These are phyloP conservation scores for Stictonetta naevosa DNA, from an alignment of 2,113 vertebrate genomes.

Conservation along the genomic window DNA sequence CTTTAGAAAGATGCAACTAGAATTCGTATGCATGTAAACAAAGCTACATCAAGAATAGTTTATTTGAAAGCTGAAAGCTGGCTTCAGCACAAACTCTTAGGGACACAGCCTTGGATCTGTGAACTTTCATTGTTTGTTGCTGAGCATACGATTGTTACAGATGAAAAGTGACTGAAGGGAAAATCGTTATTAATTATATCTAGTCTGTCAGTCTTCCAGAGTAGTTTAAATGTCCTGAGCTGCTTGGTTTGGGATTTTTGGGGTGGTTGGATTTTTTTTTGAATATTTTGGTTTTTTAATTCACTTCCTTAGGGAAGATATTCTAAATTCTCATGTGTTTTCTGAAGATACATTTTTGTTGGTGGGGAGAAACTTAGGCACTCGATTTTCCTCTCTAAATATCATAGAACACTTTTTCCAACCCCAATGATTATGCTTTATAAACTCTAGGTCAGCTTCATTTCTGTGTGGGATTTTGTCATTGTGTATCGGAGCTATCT, in stretches of 20 bases:
- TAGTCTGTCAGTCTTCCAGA: neutral
- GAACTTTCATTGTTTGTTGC: neutral
- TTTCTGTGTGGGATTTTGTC: neutral
- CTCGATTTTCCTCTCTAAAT: neutral
- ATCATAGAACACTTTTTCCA: neutral
- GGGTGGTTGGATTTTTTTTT: neutral
- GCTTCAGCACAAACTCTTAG: neutral
- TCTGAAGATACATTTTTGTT: neutral
- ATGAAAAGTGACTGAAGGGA: neutral
- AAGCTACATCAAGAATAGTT: neutral
- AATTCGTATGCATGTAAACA: neutral
- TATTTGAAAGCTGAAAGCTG: neutral
- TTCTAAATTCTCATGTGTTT: neutral
- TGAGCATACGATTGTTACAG: neutral
- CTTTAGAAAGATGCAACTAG: neutral
- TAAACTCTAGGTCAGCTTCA: neutral
- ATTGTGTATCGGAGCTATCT: accelerated
- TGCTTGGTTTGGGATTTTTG: neutral
- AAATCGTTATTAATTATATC: neutral
- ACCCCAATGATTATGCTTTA: neutral
- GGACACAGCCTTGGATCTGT: neutral
- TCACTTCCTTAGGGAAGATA: neutral
- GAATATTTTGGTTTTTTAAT: neutral
- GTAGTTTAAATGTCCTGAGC: neutral
- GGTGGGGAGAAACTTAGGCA: neutral